A percentile compares a stretch with the other conserved stretches of the same genome.
Evolutionary conservation across 2,888 invertebrate species (phyloP).

Genomic region (Apoda limacodes): DNA sequence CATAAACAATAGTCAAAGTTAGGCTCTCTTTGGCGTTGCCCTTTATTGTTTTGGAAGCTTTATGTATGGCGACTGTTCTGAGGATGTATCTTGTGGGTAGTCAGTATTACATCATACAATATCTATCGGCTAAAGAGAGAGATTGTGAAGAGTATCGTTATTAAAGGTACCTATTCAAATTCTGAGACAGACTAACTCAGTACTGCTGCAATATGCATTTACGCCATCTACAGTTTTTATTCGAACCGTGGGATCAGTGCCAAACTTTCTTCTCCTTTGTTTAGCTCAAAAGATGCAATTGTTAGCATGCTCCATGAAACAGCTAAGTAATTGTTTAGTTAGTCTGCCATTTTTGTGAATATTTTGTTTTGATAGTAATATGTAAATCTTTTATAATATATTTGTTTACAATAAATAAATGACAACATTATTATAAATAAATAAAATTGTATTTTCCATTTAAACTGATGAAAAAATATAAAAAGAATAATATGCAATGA

Average conservation of each 20-base stretch:
- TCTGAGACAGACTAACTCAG: constrained; percentile 65
- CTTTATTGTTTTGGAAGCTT: constrained; percentile 34
- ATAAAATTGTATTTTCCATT: constrained; percentile 70
- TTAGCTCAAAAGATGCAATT: constrained; percentile 69
- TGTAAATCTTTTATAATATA: constrained; percentile 72
- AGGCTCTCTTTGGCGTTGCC: constrained; percentile 62
- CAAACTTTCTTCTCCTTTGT: constrained; percentile 66
- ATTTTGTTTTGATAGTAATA: constrained; percentile 71
- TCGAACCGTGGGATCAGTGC: constrained; percentile 68
- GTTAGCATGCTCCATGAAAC: constrained; percentile 65
- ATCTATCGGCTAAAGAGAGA: constrained; percentile 58
- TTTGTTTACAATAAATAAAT: constrained; percentile 70
- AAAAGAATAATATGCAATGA: constrained; percentile 70
- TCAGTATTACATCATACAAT: constrained; percentile 57
- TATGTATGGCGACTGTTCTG: constrained; percentile 24
- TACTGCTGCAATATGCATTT: constrained; percentile 66
- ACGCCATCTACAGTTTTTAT: constrained; percentile 59
- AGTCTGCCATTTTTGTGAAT: constrained; percentile 72
- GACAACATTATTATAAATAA: constrained; percentile 70
- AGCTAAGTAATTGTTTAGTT: constrained; percentile 68
- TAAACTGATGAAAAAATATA: constrained; percentile 70
- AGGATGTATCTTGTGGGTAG: constrained; percentile 27
- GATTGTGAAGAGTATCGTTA: constrained; percentile 64
- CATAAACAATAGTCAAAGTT: constrained; percentile 58
- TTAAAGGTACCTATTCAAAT: constrained; percentile 69